Conservation (phyloP, 30 jellyfish, hydroid and myxozoan genomes). For the Hydra vulgaris region DNA sequence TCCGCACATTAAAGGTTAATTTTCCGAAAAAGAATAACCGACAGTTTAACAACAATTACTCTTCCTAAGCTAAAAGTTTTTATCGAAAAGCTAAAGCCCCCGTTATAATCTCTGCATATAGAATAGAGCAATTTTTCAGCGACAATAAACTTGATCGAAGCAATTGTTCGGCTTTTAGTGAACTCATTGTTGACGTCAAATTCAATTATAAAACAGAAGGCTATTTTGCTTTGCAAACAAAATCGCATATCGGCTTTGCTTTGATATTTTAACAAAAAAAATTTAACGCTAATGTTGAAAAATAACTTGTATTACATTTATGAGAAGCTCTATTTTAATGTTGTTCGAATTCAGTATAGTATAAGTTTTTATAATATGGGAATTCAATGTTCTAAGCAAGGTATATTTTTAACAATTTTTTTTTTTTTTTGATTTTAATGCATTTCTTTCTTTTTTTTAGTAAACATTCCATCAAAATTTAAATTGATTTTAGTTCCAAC, state of each 20-base stretch:
- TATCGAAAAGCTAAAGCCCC: background rate
- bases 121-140: background rate
- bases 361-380: slow-evolving; percentile 8
- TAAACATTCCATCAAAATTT: too few relatives aligned
- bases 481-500: too few relatives aligned
- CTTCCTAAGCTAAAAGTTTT: background rate
- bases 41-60: background rate
- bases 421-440: background rate
- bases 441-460: too few relatives aligned
- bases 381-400: slow-evolving; percentile 22
- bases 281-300: background rate
- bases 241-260: background rate
- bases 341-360: background rate
- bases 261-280: background rate
- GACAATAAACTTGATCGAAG: background rate
- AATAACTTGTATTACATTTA: background rate
- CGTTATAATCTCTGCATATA: background rate
- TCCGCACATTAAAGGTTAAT: background rate
- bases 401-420: background rate
- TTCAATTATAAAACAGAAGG: background rate
- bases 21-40: background rate
- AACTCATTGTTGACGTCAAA: background rate
- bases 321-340: background rate
- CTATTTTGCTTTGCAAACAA: background rate
- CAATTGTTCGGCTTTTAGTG: background rate